Evolutionary conservation across 1,140 invertebrate species (phyloP).

Genomic region (Apocrypta bakeri): DNA sequence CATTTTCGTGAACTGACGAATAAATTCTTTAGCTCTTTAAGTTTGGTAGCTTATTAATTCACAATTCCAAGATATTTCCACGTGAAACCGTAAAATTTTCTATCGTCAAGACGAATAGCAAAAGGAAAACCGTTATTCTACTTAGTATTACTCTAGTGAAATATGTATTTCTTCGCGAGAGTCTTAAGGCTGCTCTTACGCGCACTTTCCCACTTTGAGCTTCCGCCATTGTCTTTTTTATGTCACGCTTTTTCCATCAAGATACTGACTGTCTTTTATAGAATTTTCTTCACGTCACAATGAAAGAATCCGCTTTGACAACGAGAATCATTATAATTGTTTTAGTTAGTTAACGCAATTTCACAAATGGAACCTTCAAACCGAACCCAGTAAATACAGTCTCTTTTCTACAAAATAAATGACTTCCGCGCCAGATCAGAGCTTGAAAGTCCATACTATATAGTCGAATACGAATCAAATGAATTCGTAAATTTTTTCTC

Average conservation of each 20-base stretch:
- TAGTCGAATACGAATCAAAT: too few species aligned
- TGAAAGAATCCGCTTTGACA: too few species aligned
- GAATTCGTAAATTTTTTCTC: too few species aligned
- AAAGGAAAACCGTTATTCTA: neutral
- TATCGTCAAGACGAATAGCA: neutral
- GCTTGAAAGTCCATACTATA: too few species aligned
- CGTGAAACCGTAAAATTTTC: neutral
- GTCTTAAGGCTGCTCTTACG: neutral
- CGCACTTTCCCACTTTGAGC: neutral
- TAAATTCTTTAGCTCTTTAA: too few species aligned
- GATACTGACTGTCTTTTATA: neutral
- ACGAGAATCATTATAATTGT: too few species aligned
- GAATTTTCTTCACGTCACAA: neutral
- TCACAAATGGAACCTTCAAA: too few species aligned
- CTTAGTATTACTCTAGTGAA: neutral
- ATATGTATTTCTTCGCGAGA: conserved; percentile 1
- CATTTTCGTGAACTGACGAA: too few species aligned
- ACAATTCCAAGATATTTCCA: neutral
- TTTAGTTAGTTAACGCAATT: too few species aligned
- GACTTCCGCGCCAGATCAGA: too few species aligned
- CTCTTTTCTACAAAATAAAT: too few species aligned
- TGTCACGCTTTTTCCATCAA: neutral
- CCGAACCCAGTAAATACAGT: too few species aligned
- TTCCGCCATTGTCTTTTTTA: neutral
- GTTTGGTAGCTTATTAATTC: conserved; percentile 14